These are phyloP conservation scores for Lasioglossum villosulum DNA, from an alignment of 2,888 invertebrate genomes.

Conservation along the genomic window DNA sequence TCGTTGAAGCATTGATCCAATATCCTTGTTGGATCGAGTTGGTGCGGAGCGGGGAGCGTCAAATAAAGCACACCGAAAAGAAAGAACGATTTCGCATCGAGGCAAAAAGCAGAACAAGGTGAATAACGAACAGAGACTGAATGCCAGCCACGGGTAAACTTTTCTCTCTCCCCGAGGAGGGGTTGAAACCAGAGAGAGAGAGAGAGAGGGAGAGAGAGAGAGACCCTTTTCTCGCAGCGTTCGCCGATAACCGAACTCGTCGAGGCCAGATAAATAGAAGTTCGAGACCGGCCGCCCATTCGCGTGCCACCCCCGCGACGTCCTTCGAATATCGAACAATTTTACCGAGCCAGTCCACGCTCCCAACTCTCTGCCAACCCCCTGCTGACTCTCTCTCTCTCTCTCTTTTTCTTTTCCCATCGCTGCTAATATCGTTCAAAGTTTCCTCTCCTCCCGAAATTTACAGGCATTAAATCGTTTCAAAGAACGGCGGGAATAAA, in stretches of 20 bases:
- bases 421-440: constrained; percentile 21
- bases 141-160: constrained; percentile 12
- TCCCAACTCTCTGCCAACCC: neutral
- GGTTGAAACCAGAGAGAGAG: neutral
- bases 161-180: neutral
- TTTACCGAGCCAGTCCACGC: constrained; percentile 22
- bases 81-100: neutral
- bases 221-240: constrained; percentile 1
- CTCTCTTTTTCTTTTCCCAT: neutral
- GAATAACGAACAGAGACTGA: constrained; percentile 21
- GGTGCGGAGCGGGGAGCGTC: neutral
- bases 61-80: neutral
- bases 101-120: neutral
- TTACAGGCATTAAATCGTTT: constrained; percentile 62
- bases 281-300: constrained; percentile 26
- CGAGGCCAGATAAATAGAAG: constrained; percentile 44
- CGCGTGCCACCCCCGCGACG: constrained; percentile 52
- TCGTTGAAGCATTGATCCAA: neutral
- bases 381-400: neutral
- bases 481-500: constrained; percentile 60
- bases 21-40: neutral
- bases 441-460: constrained; percentile 35
- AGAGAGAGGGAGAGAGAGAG: constrained; percentile 1
- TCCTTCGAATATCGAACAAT: constrained; percentile 66
- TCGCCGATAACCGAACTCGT: constrained; percentile 30